Base-by-base conservation (phyloP, 2,113 vertebrate species). In the Microtus ochrogaster region DNA sequence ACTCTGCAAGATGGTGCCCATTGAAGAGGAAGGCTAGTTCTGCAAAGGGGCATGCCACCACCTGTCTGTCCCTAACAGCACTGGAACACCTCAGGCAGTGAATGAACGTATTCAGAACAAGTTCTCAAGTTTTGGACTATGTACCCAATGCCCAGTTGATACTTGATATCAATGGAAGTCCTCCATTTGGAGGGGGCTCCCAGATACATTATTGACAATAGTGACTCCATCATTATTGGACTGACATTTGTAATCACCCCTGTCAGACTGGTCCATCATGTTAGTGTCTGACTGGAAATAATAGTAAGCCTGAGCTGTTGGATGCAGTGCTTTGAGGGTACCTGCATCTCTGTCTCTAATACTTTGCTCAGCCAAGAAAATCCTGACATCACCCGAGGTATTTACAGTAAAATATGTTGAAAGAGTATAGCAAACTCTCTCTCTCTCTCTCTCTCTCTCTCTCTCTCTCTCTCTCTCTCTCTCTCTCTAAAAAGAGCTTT, bases 1-100 rank as follows among this genome's bases (percentile, higher is more conserved):
- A 86, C 72, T 30, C 76, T 84, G 92, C 39, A 95, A 81, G 72
- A 94, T 66, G 78, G 49, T 77, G 58, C 58, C 36, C 13, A 49
- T 8, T 4, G 39, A 26, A 90, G 65, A n/a, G 17, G 65, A 77
- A 39, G 7, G 74, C 16, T 81, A 9, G 55, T n/a, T 61, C 26
- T 22, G 39, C 10, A 11, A 65, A 14, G 58, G 61, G 73, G 41
- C 74, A 78, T 49, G 49, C 7, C 21, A 36, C 68, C 79, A 94
- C 76, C 96, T 95, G 79, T 33, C 49, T 12, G n/a, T 89, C 89
- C 81, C 10, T 21, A 24, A 6, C 24, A 74, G 26, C 49, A 73
- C 26, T 58, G 68, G 55, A 79, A 58, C 11, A n/a, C 79, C 49
- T 58, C 24, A n/a, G 95, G 92, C 74, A 88, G 9, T 39, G 26